Conservation (phyloP, 92 coral and sea anemone species). For the Desmophyllum pertusum region DNA sequence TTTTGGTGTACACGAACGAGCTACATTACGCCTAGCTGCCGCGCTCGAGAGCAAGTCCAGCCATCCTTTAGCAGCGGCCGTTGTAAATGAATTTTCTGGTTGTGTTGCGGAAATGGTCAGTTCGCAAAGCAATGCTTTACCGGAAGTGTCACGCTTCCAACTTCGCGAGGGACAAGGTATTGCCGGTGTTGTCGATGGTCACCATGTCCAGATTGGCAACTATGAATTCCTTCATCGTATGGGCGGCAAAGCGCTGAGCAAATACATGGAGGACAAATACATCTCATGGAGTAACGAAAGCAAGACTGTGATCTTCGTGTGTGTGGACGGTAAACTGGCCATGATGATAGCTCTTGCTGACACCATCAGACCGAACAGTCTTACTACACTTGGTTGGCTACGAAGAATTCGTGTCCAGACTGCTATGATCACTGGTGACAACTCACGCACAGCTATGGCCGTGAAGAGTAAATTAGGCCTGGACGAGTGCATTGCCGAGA, state of each 20-base stretch:
- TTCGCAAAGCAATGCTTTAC: conserved; percentile 58
- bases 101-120: conserved; percentile 88
- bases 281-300: conserved; percentile 82
- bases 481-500: conserved; percentile 90
- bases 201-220: conserved; percentile 83
- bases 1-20: conserved; percentile 78
- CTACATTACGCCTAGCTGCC: conserved; percentile 89
- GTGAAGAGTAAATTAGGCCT: conserved; percentile 80
- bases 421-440: conserved; percentile 98
- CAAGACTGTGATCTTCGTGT: conserved; percentile 94
- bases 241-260: conserved; percentile 45
- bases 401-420: conserved; percentile 83
- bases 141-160: conserved; percentile 81
- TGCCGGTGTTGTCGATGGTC: conserved; percentile 83
- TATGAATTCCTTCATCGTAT: conserved; percentile 63
- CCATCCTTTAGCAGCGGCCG: conserved; percentile 96
- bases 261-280: conserved; percentile 65
- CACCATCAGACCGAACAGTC: conserved; percentile 81
- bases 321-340: conserved; percentile 75
- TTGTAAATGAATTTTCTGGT: conserved; percentile 93
- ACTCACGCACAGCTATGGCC: conserved; percentile 95
- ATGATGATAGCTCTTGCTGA: conserved; percentile 98
- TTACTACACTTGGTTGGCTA: conserved; percentile 77
- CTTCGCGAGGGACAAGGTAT: conserved; percentile 97
- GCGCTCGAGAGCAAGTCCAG: conserved; percentile 97